Evolutionary conservation across 2,113 vertebrate genomes (phyloP).

Genomic region (Lophochroa leadbeateri): DNA sequence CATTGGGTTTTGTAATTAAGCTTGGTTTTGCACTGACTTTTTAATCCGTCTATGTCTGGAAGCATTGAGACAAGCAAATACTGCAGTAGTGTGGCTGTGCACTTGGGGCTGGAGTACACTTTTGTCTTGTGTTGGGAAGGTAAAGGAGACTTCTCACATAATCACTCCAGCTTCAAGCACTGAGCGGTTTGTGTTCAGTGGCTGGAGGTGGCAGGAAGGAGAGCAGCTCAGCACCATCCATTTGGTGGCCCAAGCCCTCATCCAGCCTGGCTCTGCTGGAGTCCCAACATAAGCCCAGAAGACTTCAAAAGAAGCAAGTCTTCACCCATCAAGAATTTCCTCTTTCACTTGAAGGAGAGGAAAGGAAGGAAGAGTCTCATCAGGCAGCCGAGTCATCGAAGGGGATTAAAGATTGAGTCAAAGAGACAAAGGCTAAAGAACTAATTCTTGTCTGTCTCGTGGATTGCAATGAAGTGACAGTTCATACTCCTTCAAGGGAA

Average conservation of each 20-base stretch:
- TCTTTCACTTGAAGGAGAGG: neutral
- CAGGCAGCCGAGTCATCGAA: neutral
- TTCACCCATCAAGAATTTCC: neutral
- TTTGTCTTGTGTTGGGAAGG: neutral
- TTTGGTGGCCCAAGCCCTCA: neutral
- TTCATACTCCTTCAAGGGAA: neutral
- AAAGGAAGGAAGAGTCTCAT: neutral
- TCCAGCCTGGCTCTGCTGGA: neutral
- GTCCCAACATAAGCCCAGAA: neutral
- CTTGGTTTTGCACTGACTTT: neutral
- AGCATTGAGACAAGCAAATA: neutral
- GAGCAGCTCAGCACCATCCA: fast-evolving
- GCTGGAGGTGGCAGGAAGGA: neutral
- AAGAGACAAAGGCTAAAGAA: neutral
- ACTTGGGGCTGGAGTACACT: neutral
- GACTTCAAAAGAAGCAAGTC: neutral
- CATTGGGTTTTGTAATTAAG: neutral
- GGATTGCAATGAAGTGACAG: neutral
- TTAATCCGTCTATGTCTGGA: neutral
- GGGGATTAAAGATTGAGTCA: neutral
- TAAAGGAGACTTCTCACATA: neutral
- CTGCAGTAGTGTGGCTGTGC: neutral
- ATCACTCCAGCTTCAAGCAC: neutral
- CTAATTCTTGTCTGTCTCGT: neutral
- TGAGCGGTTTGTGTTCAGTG: fast-evolving